These are phyloP conservation scores for Elmis aenea DNA, from an alignment of 2,888 invertebrate species.

Conservation along the genomic window DNA sequence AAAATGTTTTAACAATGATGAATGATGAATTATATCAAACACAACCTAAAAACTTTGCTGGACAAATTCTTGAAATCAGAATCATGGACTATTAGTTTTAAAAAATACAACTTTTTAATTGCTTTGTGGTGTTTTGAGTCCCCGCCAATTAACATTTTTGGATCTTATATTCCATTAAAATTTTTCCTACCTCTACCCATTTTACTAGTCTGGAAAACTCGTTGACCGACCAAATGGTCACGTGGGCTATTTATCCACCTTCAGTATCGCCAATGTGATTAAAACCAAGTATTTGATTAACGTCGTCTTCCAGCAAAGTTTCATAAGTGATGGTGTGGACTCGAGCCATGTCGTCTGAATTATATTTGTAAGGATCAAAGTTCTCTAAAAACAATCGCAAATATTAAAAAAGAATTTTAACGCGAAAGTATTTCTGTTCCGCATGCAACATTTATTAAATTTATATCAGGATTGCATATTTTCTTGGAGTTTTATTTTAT, in stretches of 20 bases:
- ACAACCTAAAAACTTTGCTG: too few species aligned
- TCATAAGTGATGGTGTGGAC: conserved; percentile 70
- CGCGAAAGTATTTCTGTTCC: too few species aligned
- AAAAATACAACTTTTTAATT: too few species aligned
- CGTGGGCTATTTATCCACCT: conserved; percentile 58
- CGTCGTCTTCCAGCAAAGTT: conserved; percentile 67
- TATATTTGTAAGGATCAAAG: conserved; percentile 63
- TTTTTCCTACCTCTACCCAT: conserved; percentile 74
- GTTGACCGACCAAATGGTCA: conserved; percentile 68
- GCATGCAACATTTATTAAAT: not conserved
- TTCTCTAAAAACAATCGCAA: conserved; percentile 47
- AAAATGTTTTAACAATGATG: too few species aligned
- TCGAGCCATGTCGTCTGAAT: conserved; percentile 65
- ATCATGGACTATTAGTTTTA: too few species aligned
- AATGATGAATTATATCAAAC: too few species aligned
- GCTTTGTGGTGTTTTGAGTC: too few species aligned
- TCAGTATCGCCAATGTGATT: conserved; percentile 67
- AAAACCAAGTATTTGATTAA: conserved; percentile 70
- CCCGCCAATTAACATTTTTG: too few species aligned
- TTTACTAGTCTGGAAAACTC: conserved; percentile 66
- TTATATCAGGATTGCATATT: conserved; percentile 7
- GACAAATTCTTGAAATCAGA: too few species aligned
- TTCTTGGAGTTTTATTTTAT: conserved; percentile 27
- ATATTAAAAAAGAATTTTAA: too few species aligned
- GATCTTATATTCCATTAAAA: conserved; percentile 12